Conservation (phyloP, 2,113 vertebrate genomes). For the Tyto alba region DNA sequence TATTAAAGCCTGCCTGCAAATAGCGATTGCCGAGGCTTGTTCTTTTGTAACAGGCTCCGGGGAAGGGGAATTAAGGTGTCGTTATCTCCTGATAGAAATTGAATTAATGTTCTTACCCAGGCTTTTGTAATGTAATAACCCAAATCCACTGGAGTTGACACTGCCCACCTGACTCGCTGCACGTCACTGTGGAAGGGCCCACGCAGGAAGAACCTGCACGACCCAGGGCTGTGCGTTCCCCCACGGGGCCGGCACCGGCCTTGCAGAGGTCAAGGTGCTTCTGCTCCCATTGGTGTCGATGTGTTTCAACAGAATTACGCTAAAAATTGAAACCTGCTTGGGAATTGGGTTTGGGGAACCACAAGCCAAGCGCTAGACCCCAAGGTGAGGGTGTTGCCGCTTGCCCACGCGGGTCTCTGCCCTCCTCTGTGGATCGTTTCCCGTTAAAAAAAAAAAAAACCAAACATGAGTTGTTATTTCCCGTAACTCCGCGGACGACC, state of each 20-base stretch:
- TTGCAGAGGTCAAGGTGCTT: too few relatives aligned
- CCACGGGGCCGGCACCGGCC: neutral
- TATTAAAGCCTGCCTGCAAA: neutral
- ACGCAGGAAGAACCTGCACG: neutral
- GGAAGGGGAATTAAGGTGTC: neutral
- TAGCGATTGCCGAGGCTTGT: neutral
- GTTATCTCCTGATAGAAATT: neutral
- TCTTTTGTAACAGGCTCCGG: neutral
- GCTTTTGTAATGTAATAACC: neutral
- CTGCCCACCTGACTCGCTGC: neutral
- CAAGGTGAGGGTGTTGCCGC: too few relatives aligned
- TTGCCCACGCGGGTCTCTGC: neutral
- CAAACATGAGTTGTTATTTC: too few relatives aligned
- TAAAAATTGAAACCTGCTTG: neutral
- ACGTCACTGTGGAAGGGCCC: fast-evolving
- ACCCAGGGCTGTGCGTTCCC: too few relatives aligned
- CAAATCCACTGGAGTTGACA: fast-evolving
- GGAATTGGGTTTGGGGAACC: neutral
- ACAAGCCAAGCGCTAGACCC: too few relatives aligned
- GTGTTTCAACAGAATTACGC: neutral
- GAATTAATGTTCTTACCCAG: neutral
- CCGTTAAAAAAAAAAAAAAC: neutral
- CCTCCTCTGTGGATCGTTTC: neutral
- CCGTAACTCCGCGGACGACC: too few relatives aligned
- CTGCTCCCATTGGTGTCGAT: fast-evolving